phyloP scores from a whole-genome alignment of 1,140 invertebrate genomes.

The Zeugodacus cucurbitae region DNA sequence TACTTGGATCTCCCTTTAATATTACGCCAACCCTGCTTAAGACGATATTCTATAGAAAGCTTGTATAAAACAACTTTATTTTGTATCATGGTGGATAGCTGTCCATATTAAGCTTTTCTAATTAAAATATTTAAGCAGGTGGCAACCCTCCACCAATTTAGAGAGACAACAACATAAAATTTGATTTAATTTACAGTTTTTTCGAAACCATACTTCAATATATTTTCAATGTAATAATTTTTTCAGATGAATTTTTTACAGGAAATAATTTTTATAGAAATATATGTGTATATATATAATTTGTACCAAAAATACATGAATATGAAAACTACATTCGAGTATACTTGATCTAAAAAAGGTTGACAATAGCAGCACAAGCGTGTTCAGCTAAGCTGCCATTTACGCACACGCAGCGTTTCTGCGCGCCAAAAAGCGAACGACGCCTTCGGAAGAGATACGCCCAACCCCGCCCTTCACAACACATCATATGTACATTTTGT shows the following conservation, averaged over 20 bases:
- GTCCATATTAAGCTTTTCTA: too few species aligned
- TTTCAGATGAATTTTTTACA: constrained; percentile 15
- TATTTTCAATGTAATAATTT: constrained; percentile 31
- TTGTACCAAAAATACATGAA: constrained; percentile 6
- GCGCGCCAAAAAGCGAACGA: neutral
- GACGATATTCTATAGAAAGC: too few species aligned
- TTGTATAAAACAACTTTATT: too few species aligned
- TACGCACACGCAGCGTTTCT: neutral
- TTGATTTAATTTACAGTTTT: constrained; percentile 23
- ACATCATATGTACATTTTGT: neutral
- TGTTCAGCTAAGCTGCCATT: neutral
- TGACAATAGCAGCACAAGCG: neutral
- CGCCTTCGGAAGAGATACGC: neutral
- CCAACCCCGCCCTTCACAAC: neutral
- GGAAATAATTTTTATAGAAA: constrained; percentile 23
- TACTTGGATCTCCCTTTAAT: too few species aligned
- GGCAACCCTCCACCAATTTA: too few species aligned
- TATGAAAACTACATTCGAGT: neutral
- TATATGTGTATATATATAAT: neutral
- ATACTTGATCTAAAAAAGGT: neutral
- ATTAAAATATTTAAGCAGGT: too few species aligned
- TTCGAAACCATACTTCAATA: neutral
- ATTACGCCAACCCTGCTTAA: too few species aligned
- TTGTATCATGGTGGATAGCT: too few species aligned
- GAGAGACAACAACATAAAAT: too few species aligned